Percentiles rank a stretch among this genome's conserved stretches.
These are phyloP conservation scores for Synaphobranchus kaupii DNA, from an alignment of 2,797 vertebrate species.

Conservation along the genomic window DNA sequence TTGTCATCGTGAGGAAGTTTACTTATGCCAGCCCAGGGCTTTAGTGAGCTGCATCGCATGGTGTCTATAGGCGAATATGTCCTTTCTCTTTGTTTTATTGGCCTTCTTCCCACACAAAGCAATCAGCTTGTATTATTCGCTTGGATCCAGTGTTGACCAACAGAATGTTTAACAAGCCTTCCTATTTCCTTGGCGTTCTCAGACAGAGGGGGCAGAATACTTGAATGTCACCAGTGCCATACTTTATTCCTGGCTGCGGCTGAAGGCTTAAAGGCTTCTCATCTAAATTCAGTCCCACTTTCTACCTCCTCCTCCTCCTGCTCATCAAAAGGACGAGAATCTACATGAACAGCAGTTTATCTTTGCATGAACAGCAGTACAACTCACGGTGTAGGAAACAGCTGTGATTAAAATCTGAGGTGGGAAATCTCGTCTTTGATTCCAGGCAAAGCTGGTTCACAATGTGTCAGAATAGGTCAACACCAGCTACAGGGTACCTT, in stretches of 20 bases:
- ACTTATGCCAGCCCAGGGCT: conserved; percentile 30
- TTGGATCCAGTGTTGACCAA: conserved; percentile 16
- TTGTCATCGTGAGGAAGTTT: conserved; percentile 33
- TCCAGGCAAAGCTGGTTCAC: conserved; percentile 48
- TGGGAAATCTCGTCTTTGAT: conserved; percentile 56
- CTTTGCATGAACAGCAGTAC: conserved; percentile 48
- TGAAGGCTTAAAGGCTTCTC: conserved; percentile 5
- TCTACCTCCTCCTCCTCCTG: conserved; percentile 10
- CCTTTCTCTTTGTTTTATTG: conserved; percentile 26
- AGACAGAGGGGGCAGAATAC: conserved; percentile 12
- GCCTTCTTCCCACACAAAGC: conserved; percentile 23
- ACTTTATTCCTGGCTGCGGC: conserved; percentile 10
- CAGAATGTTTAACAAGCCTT: conserved; percentile 32
- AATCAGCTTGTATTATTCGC: conserved; percentile 32
- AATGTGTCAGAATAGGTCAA: conserved; percentile 55
- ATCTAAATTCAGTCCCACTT: conserved; percentile 26
- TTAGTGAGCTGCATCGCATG: conserved; percentile 31
- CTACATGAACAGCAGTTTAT: conserved; percentile 33
- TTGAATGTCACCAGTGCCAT: neutral
- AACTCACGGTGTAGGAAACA: conserved; percentile 32
- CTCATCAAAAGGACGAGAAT: conserved; percentile 28
- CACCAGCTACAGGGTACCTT: conserved; percentile 50
- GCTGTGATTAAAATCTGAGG: conserved; percentile 58
- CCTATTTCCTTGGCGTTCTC: conserved; percentile 18
- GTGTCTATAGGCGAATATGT: conserved; percentile 17